Evolutionary conservation across 2,113 vertebrate species (phyloP), one percentile per base, ranked within the genome.

Genomic region (Tautogolabrus adspersus): DNA sequence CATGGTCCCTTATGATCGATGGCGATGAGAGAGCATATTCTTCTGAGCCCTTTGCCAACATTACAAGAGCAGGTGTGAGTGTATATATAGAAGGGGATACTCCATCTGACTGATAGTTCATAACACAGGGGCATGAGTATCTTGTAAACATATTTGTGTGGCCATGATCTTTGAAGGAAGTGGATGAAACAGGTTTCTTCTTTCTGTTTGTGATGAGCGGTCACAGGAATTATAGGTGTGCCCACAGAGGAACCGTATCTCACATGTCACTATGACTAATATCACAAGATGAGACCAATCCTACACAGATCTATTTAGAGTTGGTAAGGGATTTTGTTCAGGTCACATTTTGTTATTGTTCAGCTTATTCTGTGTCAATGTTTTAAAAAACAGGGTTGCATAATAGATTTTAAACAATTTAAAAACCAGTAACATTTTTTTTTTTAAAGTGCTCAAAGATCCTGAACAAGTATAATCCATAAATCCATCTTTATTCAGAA

Each of bases 61-160:
- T 63, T 64, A 26, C 38, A 54, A 66, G 9, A 84, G 81, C 88
- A 83, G 84, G 79, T 88, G 84, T 69, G 70, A 13, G 66, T 42
- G 72, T 77, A 83, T 72, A 78, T 87, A 85, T 79, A 87, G 82
- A 37, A 0, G 18, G 55, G 64, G 76, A 68, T 75, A 49, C 64
- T 60, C 79, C 59, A 55, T 57, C 66, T 30, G 51, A 73, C 71
- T 44, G 65, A 67, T 30, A 16, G 16, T 16, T 73, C n/a, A 30
- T 74, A 54, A 57, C 56, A 30, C 63, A n/a, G 18, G 15, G 21
- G 38, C 22, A 19, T 81, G 66, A 38, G 22, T 61, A 65, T 54
- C 57, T 49, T 70, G 59, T 46, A 51, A 57, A 72, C 57, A 22
- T 67, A 66, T 38, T 30, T 66, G 22, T 11, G 37, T 56, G 68